Conservation (phyloP, 2,113 vertebrate species). For the Rhynchomys soricoides region DNA sequence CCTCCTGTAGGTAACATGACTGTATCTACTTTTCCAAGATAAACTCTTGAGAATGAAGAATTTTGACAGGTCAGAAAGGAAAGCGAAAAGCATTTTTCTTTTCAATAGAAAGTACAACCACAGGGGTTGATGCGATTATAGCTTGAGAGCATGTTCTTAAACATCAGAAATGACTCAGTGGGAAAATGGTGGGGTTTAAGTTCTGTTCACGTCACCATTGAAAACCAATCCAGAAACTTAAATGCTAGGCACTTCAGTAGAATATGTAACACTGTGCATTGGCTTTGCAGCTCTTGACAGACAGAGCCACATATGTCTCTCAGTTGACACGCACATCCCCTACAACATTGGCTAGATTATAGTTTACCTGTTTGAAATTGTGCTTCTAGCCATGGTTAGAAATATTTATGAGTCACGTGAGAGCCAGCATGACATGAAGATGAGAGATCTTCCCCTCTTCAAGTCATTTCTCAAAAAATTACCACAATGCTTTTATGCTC, state of each 20-base stretch:
- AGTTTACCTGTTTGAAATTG: constrained; percentile 68
- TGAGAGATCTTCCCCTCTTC: background rate
- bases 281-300: constrained; percentile 62
- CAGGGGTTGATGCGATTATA: constrained; percentile 79
- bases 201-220: constrained; percentile 83
- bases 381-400: constrained; percentile 10
- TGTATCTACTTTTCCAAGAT: constrained; percentile 79
- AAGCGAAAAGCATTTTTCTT: constrained; percentile 70
- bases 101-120: constrained; percentile 79
- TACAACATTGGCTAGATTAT: constrained; percentile 54
- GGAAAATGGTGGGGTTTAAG: constrained; percentile 83
- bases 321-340: constrained; percentile 33
- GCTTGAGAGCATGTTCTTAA: constrained; percentile 86
- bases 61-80: constrained; percentile 84
- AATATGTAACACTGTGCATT: constrained; percentile 58
- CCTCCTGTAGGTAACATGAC: constrained; percentile 75
- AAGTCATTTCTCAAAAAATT: constrained; percentile 61
- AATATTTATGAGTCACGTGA: constrained; percentile 18
- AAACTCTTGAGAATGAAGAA: constrained; percentile 83
- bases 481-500: constrained; percentile 5
- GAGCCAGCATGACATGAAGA: constrained; percentile 47
- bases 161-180: constrained; percentile 83
- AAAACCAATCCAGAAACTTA: constrained; percentile 80
- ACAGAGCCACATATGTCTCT: constrained; percentile 48
- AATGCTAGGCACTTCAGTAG: constrained; percentile 75